Conservation (phyloP, 2,113 vertebrate genomes). For the Hucho hucho region DNA sequence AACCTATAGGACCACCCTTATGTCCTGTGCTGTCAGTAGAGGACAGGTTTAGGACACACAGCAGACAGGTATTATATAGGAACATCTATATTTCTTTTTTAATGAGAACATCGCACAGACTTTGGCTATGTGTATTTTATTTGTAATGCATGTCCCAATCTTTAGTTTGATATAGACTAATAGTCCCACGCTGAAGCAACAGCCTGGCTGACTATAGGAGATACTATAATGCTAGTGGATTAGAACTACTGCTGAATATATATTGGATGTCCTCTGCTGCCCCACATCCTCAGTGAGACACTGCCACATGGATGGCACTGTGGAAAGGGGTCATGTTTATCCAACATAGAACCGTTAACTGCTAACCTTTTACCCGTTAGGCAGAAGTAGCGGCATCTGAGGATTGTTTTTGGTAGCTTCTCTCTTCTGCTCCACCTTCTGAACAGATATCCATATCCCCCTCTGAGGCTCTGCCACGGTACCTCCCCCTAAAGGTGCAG, state of each 20-base stretch:
- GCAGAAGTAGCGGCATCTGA: constrained; percentile 9
- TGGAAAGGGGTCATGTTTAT: constrained; percentile 17
- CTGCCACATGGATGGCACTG: constrained; percentile 18
- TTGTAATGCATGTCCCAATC: too few relatives aligned
- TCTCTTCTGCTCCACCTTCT: constrained; percentile 32
- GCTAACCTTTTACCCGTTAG: constrained; percentile 17
- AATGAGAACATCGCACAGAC: too few relatives aligned
- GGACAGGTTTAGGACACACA: constrained; percentile 41
- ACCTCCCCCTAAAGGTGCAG: constrained; percentile 57
- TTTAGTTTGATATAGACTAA: background rate
- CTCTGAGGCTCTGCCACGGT: constrained; percentile 38
- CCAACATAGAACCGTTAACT: constrained; percentile 10
- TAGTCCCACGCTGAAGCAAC: too few relatives aligned
- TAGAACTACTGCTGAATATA: constrained; percentile 26
- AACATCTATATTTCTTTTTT: too few relatives aligned
- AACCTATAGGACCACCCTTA: constrained; percentile 58
- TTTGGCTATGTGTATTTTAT: background rate
- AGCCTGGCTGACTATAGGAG: too few relatives aligned
- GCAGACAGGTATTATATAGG: background rate
- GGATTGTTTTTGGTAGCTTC: constrained; percentile 22
- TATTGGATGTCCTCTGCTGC: constrained; percentile 26
- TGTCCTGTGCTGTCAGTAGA: constrained; percentile 48
- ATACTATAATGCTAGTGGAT: too few relatives aligned
- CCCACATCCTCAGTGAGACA: constrained; percentile 34
- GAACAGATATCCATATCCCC: constrained; percentile 29